Conservation (phyloP, 2,888 invertebrate species). For the Drosophila prostipennis region DNA sequence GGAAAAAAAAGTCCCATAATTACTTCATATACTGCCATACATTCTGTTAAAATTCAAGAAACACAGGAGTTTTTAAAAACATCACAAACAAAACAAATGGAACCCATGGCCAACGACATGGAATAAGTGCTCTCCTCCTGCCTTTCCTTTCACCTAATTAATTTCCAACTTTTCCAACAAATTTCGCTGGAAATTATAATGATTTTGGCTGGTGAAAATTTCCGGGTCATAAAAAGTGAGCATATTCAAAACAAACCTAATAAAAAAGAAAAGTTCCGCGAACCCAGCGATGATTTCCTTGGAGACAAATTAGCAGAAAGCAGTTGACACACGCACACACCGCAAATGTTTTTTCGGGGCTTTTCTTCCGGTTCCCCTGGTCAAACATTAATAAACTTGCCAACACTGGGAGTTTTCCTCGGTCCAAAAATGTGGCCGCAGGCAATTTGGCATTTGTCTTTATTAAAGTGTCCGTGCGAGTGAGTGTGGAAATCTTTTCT, state of each 20-base stretch:
- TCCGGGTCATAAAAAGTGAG: constrained; percentile 20
- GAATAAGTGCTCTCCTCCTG: constrained; percentile 14
- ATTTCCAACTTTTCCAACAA: constrained; percentile 22
- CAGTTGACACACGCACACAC: constrained; percentile 59
- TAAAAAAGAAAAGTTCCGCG: constrained; percentile 31
- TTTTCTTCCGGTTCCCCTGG: constrained; percentile 15
- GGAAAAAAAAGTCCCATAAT: no score
- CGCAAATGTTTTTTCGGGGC: constrained; percentile 33
- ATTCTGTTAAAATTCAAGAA: not conserved
- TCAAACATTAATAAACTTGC: constrained; percentile 65
- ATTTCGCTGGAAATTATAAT: constrained; percentile 23
- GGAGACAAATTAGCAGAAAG: constrained; percentile 71
- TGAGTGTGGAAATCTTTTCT: constrained; percentile 37
- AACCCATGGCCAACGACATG: constrained; percentile 17
- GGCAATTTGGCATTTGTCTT: constrained; percentile 64
- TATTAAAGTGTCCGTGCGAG: constrained; percentile 35
- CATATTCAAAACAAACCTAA: constrained; percentile 62
- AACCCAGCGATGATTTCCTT: constrained; percentile 72
- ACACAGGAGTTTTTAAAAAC: not conserved
- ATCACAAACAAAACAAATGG: not conserved
- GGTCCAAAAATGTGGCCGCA: constrained; percentile 36
- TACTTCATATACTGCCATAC: not conserved
- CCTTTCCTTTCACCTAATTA: constrained; percentile 26
- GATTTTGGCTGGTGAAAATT: constrained; percentile 21
- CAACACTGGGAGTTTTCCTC: constrained; percentile 1